Percentiles rank a stretch among this genome's conserved stretches.
Evolutionary conservation across 2,888 invertebrate species (phyloP).

Genomic region (Drosophila anceps): DNA sequence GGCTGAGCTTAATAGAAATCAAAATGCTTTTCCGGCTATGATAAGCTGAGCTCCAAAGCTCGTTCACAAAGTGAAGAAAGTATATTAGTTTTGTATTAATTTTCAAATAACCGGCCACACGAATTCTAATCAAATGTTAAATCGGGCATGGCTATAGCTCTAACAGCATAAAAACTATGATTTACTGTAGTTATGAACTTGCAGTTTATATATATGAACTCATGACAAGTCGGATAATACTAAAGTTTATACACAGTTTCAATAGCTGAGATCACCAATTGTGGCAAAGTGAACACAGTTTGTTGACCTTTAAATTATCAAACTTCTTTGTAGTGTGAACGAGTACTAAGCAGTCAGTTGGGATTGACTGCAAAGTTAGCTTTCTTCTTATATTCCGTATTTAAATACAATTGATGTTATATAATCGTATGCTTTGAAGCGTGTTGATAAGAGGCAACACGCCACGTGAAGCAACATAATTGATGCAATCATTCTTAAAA

Average conservation of each 20-base stretch:
- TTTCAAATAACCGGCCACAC: too few relatives aligned
- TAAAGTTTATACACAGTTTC: too few relatives aligned
- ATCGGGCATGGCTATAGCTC: too few relatives aligned
- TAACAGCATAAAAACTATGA: too few relatives aligned
- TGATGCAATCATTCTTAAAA: slow-evolving; percentile 1
- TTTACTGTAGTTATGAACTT: too few relatives aligned
- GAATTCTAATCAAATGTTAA: too few relatives aligned
- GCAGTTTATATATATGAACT: too few relatives aligned
- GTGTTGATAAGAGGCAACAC: slow-evolving; percentile 27
- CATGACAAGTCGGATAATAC: too few relatives aligned
- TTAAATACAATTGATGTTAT: slow-evolving; percentile 4
- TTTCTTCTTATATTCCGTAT: background rate
- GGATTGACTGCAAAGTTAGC: background rate
- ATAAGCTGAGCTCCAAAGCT: background rate
- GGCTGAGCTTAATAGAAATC: background rate
- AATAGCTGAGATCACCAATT: too few relatives aligned
- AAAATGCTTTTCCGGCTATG: slow-evolving; percentile 7
- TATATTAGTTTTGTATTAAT: background rate
- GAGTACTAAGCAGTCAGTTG: background rate
- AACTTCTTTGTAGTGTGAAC: background rate
- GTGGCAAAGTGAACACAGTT: background rate
- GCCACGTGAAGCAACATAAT: slow-evolving; percentile 22
- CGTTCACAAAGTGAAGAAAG: background rate
- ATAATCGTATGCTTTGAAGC: slow-evolving; percentile 5
- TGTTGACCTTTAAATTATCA: background rate